Evolutionary conservation across 2,113 vertebrate genomes (phyloP).

Genomic region (Otolemur garnettii): DNA sequence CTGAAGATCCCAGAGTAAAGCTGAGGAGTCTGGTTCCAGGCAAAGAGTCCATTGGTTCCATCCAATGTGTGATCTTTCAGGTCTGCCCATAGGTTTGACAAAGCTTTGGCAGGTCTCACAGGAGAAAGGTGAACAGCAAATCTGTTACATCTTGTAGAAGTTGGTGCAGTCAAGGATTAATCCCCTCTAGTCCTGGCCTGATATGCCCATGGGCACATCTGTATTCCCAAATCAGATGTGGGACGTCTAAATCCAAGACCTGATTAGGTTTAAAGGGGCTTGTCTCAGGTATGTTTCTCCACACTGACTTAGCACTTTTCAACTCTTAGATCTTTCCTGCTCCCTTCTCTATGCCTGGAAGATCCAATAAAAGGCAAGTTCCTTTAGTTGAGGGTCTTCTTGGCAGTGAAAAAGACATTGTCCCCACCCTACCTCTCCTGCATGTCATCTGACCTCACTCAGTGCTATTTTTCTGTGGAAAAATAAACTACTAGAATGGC

Average conservation of each 20-base stretch:
- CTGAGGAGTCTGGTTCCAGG: neutral
- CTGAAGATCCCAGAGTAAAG: neutral
- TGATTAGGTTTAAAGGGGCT: neutral
- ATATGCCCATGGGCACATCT: neutral
- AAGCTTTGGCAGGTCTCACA: neutral
- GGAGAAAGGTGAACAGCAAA: neutral
- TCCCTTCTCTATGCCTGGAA: rapidly evolving
- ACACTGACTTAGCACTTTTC: neutral
- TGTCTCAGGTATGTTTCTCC: neutral
- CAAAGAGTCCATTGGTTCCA: neutral
- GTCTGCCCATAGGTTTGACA: neutral
- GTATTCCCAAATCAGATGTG: neutral
- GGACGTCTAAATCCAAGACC: neutral
- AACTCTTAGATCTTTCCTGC: neutral
- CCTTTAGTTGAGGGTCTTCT: neutral
- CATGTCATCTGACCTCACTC: neutral
- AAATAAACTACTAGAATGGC: neutral
- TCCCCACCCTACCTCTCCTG: neutral
- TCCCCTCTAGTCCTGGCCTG: neutral
- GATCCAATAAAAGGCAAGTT: neutral
- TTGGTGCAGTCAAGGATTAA: neutral
- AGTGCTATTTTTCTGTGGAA: neutral
- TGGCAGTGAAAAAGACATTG: neutral
- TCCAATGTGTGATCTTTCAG: neutral
- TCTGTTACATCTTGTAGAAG: neutral